phyloP scores from a whole-genome alignment of 1,140 invertebrate species.

The Riptortus pedestris region DNA sequence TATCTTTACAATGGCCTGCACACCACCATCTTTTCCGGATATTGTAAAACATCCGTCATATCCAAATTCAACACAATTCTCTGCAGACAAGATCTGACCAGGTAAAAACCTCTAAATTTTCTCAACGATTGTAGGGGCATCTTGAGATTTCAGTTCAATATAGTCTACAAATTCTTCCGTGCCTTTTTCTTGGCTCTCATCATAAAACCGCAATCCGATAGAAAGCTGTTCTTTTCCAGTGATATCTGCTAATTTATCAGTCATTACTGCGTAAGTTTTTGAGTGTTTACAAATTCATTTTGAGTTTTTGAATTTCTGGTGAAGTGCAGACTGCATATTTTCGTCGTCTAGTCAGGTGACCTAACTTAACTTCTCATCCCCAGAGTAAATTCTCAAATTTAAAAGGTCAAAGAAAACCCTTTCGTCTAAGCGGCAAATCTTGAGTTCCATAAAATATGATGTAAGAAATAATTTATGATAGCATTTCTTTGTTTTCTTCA shows the following conservation, averaged over 20 bases:
- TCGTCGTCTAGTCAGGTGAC: slow-evolving; percentile 25
- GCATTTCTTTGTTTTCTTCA: slow-evolving; percentile 26
- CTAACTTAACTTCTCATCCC: slow-evolving; percentile 29
- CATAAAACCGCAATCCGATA: too few relatives aligned
- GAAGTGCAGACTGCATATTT: slow-evolving; percentile 32
- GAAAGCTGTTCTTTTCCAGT: slow-evolving; percentile 34
- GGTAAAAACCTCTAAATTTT: too few relatives aligned
- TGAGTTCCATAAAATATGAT: slow-evolving; percentile 33
- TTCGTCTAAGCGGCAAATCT: slow-evolving; percentile 32
- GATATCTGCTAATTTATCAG: slow-evolving; percentile 34
- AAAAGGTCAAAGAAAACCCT: slow-evolving; percentile 32
- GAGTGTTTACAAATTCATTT: slow-evolving; percentile 31
- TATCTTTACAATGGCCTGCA: slow-evolving; percentile 34
- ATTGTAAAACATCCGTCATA: slow-evolving; percentile 36
- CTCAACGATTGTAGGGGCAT: too few relatives aligned
- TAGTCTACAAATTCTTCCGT: too few relatives aligned
- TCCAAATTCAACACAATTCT: slow-evolving; percentile 29
- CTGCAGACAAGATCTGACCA: too few relatives aligned
- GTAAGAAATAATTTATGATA: slow-evolving; percentile 32
- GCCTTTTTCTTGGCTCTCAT: too few relatives aligned
- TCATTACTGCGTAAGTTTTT: slow-evolving; percentile 29
- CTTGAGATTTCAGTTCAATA: too few relatives aligned
- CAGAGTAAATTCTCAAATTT: slow-evolving; percentile 28
- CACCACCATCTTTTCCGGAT: slow-evolving; percentile 34
- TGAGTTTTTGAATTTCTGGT: slow-evolving; percentile 33